These are phyloP conservation scores for Hydrozoanthus tunicans DNA, from an alignment of 64 coral and sea anemone species.

Conservation along the genomic window DNA sequence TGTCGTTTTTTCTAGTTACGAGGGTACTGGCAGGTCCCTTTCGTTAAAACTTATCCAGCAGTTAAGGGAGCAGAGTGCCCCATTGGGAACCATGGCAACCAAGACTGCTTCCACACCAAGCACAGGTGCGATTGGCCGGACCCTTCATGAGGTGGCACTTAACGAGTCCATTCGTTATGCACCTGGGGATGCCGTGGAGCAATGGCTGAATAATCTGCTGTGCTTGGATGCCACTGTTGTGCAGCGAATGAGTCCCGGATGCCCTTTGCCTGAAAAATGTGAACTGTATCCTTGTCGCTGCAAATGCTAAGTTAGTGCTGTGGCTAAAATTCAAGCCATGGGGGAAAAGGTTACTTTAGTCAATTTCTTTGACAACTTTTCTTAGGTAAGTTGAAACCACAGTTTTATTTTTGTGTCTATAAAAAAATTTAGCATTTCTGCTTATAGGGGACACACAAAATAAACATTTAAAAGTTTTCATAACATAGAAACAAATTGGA, in stretches of 20 bases:
- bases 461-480: too few species aligned
- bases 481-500: too few species aligned
- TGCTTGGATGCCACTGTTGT: constrained; percentile 97
- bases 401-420: too few species aligned
- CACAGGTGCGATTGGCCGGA: constrained; percentile 65
- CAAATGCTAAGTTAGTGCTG: too few species aligned
- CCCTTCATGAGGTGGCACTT: constrained; percentile 78
- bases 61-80: constrained; percentile 79
- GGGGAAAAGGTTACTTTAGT: too few species aligned
- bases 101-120: constrained; percentile 41
- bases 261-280: constrained; percentile 92
- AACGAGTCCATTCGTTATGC: constrained; percentile 97
- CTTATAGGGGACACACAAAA: too few species aligned
- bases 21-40: constrained; percentile 93
- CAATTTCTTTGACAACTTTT: too few species aligned
- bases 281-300: constrained; percentile 88
- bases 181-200: constrained; percentile 80
- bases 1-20: constrained; percentile 66
- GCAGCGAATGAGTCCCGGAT: constrained; percentile 68
- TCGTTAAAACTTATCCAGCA: constrained; percentile 95
- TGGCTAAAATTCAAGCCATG: too few species aligned
- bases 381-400: too few species aligned
- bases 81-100: constrained; percentile 53
- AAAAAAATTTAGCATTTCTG: too few species aligned
- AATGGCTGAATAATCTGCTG: constrained; percentile 84